Conservation (phyloP, 2,888 invertebrate species). For the Hylaea fasciaria region DNA sequence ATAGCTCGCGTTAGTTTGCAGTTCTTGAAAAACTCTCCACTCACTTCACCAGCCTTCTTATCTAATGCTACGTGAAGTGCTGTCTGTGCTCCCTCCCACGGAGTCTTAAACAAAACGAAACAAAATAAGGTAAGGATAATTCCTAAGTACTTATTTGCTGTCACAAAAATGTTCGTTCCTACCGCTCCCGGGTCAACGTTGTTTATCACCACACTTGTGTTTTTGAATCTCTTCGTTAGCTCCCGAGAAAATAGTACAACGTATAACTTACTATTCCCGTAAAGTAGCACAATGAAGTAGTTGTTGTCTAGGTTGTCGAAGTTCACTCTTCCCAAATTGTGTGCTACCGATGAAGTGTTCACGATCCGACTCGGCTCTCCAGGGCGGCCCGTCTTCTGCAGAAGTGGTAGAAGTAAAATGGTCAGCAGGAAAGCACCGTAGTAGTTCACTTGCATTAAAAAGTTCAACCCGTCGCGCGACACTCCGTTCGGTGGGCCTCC, state of each 20-base stretch:
- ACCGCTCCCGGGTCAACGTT: slow-evolving; percentile 93
- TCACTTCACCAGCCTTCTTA: slow-evolving; percentile 86
- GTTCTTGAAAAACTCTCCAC: slow-evolving; percentile 90
- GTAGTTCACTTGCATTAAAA: slow-evolving; percentile 95
- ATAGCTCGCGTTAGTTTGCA: slow-evolving; percentile 85
- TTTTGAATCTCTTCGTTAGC: slow-evolving; percentile 85
- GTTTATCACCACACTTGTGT: slow-evolving; percentile 89
- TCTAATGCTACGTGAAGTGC: slow-evolving; percentile 88
- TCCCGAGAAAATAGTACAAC: slow-evolving; percentile 89
- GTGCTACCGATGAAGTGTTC: slow-evolving; percentile 89
- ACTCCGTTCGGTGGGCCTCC: slow-evolving; percentile 67
- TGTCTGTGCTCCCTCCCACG: slow-evolving; percentile 91
- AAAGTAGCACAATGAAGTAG: slow-evolving; percentile 49
- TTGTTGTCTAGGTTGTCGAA: slow-evolving; percentile 85
- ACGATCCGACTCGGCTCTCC: slow-evolving; percentile 89
- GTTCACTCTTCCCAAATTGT: slow-evolving; percentile 85
- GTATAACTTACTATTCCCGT: slow-evolving; percentile 87
- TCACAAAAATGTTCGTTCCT: slow-evolving; percentile 88
- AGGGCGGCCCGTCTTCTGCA: slow-evolving; percentile 81
- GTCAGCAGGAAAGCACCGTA: slow-evolving; percentile 96
- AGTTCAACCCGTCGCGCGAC: slow-evolving; percentile 91
- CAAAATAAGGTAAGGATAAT: slow-evolving; percentile 79
- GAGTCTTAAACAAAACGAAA: slow-evolving; percentile 85
- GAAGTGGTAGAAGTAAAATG: slow-evolving; percentile 91
- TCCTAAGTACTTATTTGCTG: slow-evolving; percentile 68